Percentiles rank a stretch among this genome's conserved stretches.
Conservation (phyloP, 2,888 invertebrate species). For the Petrolisthes manimaculis region DNA sequence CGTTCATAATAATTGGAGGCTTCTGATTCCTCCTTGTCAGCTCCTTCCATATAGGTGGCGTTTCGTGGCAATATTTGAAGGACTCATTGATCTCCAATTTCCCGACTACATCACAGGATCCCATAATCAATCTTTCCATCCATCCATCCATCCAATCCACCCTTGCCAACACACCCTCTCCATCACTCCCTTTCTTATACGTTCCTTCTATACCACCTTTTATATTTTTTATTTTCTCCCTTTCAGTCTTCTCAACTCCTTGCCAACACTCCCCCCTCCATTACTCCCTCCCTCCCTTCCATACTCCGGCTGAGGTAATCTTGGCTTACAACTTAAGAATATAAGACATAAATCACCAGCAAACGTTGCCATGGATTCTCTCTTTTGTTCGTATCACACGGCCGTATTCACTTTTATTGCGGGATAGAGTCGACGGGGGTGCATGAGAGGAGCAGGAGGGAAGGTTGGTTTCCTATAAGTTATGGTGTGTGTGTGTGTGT, state of each 20-base stretch:
- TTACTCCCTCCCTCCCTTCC: not conserved
- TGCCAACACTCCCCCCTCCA: not conserved
- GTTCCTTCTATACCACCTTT: too few species aligned
- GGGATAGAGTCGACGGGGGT: too few species aligned
- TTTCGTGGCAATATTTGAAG: too few species aligned
- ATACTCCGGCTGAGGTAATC: slow-evolving; percentile 25
- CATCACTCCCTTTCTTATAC: too few species aligned
- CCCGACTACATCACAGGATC: too few species aligned
- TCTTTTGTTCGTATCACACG: slow-evolving; percentile 38
- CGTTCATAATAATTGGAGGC: too few species aligned
- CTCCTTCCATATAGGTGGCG: not conserved
- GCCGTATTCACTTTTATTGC: slow-evolving; percentile 11
- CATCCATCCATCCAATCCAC: not conserved
- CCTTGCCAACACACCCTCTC: not conserved
- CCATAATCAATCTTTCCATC: not conserved
- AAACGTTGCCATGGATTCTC: not conserved
- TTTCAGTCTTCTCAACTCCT: not conserved
- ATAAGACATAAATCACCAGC: slow-evolving; percentile 32
- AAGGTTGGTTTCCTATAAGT: slow-evolving; percentile 12
- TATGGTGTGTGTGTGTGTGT: too few species aligned
- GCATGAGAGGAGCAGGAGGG: too few species aligned
- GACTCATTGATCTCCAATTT: too few species aligned
- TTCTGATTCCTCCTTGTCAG: too few species aligned
- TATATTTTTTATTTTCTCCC: not conserved
- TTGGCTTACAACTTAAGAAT: slow-evolving; percentile 32